Evolutionary conservation across 2,113 vertebrate species (phyloP).

Genomic region (Sapajus apella): DNA sequence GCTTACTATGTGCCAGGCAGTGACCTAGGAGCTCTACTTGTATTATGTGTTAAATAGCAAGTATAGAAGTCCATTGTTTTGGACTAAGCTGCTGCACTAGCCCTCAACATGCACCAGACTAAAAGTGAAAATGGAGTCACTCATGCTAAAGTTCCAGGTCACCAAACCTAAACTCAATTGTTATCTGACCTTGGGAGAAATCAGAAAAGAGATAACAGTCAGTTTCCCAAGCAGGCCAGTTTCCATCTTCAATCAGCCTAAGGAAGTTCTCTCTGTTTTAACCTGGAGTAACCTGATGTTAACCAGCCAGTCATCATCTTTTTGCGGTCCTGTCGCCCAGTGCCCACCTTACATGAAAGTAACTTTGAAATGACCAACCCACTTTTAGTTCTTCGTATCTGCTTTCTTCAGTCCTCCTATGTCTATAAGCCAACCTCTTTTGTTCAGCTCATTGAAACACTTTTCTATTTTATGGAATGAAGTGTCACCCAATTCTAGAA

Average conservation of each 20-base stretch:
- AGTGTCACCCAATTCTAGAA: neutral
- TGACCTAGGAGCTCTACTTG: neutral
- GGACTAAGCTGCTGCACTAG: neutral
- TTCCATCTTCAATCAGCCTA: neutral
- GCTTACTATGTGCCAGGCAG: neutral
- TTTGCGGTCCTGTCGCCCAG: neutral
- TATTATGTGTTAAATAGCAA: neutral
- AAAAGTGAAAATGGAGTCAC: neutral
- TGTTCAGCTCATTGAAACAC: neutral
- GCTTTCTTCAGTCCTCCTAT: neutral
- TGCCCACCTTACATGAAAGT: neutral
- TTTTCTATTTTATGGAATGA: neutral
- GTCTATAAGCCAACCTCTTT: neutral
- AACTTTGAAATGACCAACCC: neutral
- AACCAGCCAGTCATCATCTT: neutral
- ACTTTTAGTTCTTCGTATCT: neutral
- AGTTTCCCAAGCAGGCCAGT: neutral
- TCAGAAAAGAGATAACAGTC: neutral
- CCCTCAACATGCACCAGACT: neutral
- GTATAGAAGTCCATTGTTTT: neutral
- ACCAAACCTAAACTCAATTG: neutral
- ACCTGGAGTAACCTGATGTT: neutral
- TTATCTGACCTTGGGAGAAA: neutral
- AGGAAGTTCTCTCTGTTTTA: neutral
- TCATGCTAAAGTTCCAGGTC: neutral